A percentile compares a stretch with the other conserved stretches of the same genome.
Evolutionary conservation across 1,140 invertebrate genomes (phyloP).

Genomic region (Lasioglossum albipes): DNA sequence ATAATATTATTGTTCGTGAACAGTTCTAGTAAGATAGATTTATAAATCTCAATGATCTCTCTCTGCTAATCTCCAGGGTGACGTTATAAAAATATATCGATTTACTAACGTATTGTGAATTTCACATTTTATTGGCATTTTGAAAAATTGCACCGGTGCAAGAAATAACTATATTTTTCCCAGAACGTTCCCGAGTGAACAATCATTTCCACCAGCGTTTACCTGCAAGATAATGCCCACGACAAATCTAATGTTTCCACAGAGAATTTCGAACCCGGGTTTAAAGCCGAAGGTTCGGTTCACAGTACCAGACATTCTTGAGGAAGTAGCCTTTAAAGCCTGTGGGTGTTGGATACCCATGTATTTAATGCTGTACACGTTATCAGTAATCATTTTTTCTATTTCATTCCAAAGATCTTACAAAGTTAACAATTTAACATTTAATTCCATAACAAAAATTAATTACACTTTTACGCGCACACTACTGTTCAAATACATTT

Average conservation of each 20-base stretch:
- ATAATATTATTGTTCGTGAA: too few relatives aligned
- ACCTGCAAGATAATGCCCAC: constrained; percentile 19
- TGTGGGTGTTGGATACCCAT: background rate
- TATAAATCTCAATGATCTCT: too few relatives aligned
- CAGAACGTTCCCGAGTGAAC: background rate
- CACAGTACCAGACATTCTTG: constrained; percentile 17
- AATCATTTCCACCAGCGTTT: constrained; percentile 1
- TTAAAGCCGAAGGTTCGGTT: constrained; percentile 31
- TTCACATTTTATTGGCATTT: background rate
- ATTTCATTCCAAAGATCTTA: too few relatives aligned
- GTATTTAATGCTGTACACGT: background rate
- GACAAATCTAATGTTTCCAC: constrained; percentile 46
- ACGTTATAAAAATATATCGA: too few relatives aligned
- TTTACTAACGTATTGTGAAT: too few relatives aligned
- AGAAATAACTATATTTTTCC: constrained; percentile 2
- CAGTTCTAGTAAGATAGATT: too few relatives aligned
- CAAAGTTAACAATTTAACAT: background rate
- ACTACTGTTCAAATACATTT: background rate
- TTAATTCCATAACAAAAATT: background rate
- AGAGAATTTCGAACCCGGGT: constrained; percentile 41
- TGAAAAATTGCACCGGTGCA: background rate
- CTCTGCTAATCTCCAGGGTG: too few relatives aligned
- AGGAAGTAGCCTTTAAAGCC: constrained; percentile 23
- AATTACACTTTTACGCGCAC: background rate
- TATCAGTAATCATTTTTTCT: background rate